phyloP scores from a whole-genome alignment of 64 coral and sea anemone species.

The Montipora sp. region DNA sequence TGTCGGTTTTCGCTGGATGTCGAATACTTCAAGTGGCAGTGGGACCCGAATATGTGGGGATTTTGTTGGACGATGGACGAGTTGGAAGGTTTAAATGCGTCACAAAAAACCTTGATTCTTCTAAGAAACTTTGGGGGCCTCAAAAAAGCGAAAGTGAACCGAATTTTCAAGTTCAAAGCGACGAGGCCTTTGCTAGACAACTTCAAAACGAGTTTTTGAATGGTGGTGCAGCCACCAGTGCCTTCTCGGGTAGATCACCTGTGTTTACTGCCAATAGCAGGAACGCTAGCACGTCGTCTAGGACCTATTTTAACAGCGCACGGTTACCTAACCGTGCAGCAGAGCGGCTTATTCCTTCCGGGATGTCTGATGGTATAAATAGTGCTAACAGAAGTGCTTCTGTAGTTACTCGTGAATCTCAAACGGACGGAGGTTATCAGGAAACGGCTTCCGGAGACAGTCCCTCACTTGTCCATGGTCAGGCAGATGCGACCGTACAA shows the following conservation, averaged over 20 bases:
- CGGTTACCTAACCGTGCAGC: neutral
- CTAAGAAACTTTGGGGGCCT: slow-evolving; percentile 54
- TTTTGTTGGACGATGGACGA: slow-evolving; percentile 85
- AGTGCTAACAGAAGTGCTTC: neutral
- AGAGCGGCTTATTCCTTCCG: neutral
- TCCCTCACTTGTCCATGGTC: neutral
- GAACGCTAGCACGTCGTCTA: neutral
- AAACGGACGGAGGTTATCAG: neutral
- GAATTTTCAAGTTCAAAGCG: slow-evolving; percentile 90
- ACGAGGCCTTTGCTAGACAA: slow-evolving; percentile 77
- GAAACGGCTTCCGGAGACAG: neutral
- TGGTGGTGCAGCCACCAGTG: neutral
- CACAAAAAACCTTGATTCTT: slow-evolving; percentile 62
- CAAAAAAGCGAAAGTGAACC: slow-evolving; percentile 46
- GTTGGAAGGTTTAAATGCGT: slow-evolving; percentile 93
- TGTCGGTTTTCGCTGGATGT: slow-evolving; percentile 49
- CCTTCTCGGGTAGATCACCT: neutral
- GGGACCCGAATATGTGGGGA: slow-evolving; percentile 79
- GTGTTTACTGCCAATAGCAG: neutral
- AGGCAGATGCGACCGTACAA: neutral
- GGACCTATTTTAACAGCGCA: neutral
- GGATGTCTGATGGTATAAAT: neutral
- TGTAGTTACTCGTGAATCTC: neutral
- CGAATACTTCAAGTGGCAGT: slow-evolving; percentile 78
- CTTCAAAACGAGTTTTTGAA: slow-evolving; percentile 57